Percentiles rank a stretch among this genome's conserved stretches.
These are phyloP conservation scores for Ophioninae sp. DNA, from an alignment of 2,888 invertebrate species.

Conservation along the genomic window DNA sequence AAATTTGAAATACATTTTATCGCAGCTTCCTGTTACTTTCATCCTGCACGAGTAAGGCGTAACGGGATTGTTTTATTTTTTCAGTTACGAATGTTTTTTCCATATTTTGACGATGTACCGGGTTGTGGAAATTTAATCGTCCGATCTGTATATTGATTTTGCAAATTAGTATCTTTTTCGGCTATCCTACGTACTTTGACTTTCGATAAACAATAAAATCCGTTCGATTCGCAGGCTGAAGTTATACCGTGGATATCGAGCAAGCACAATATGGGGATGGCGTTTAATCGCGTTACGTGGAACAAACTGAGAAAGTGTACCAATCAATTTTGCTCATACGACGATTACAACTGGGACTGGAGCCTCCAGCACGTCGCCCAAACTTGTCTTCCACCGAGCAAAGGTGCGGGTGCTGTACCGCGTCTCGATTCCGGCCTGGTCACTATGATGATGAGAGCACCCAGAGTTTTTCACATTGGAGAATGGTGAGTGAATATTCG, in stretches of 20 bases:
- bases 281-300: slow-evolving; percentile 95
- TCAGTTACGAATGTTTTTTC: slow-evolving; percentile 1
- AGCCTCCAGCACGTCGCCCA: slow-evolving; percentile 95
- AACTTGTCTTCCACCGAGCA: slow-evolving; percentile 86
- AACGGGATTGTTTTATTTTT: slow-evolving; percentile 1
- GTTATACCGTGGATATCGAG: slow-evolving; percentile 97
- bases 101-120: neutral
- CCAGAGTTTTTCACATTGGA: slow-evolving; percentile 98
- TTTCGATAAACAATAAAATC: neutral
- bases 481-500: slow-evolving; percentile 90
- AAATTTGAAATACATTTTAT: neutral
- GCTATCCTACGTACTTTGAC: neutral
- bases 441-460: slow-evolving; percentile 95
- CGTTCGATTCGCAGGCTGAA: slow-evolving; percentile 86
- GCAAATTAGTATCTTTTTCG: slow-evolving; percentile 20
- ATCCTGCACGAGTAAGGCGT: slow-evolving; percentile 34
- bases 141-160: neutral
- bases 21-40: neutral
- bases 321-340: slow-evolving; percentile 95
- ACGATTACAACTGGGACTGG: slow-evolving; percentile 99
- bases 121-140: slow-evolving; percentile 3
- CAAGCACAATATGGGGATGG: slow-evolving; percentile 99
- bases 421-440: slow-evolving; percentile 83
- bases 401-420: slow-evolving; percentile 82
- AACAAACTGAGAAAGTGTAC: slow-evolving; percentile 90